phyloP scores from a whole-genome alignment of 1,140 invertebrate genomes.

The Drosophila carrolli region DNA sequence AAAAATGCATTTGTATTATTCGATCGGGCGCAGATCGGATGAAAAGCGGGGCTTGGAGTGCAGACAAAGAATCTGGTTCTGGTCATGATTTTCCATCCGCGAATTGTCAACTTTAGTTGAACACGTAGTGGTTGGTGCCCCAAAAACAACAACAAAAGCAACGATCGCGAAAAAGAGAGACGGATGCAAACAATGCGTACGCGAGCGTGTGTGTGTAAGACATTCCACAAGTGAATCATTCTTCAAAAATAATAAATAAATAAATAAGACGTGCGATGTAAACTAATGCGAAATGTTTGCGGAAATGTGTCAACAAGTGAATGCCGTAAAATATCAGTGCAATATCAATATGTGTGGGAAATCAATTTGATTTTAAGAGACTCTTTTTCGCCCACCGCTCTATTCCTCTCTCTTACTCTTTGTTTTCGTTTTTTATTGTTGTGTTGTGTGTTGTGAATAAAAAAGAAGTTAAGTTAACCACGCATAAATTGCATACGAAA shows the following conservation, averaged over 20 bases:
- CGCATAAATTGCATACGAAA: conserved; percentile 30
- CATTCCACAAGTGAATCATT: conserved; percentile 31
- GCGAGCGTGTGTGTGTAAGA: conserved; percentile 7
- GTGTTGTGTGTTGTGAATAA: conserved; percentile 10
- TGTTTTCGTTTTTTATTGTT: conserved; percentile 28
- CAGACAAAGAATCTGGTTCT: conserved; percentile 15
- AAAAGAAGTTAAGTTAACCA: not conserved
- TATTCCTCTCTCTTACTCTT: not conserved
- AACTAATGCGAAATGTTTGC: not conserved
- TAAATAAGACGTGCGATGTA: conserved; percentile 4
- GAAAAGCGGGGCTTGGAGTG: conserved; percentile 1
- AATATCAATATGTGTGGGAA: conserved; percentile 29
- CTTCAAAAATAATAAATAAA: conserved; percentile 13
- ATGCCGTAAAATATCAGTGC: not conserved
- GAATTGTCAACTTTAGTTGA: not conserved
- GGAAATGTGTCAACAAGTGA: conserved; percentile 28
- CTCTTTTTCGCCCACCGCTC: not conserved
- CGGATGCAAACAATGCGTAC: conserved; percentile 20
- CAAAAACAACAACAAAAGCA: not conserved
- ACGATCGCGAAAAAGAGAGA: conserved; percentile 3
- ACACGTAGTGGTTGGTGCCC: not conserved
- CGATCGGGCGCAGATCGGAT: not conserved
- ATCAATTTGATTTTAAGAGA: not conserved
- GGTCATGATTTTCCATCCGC: conserved; percentile 1
- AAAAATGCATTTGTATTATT: not conserved